These are phyloP conservation scores for Mus caroli DNA, from an alignment of 2,797 vertebrate genomes.

Conservation along the genomic window DNA sequence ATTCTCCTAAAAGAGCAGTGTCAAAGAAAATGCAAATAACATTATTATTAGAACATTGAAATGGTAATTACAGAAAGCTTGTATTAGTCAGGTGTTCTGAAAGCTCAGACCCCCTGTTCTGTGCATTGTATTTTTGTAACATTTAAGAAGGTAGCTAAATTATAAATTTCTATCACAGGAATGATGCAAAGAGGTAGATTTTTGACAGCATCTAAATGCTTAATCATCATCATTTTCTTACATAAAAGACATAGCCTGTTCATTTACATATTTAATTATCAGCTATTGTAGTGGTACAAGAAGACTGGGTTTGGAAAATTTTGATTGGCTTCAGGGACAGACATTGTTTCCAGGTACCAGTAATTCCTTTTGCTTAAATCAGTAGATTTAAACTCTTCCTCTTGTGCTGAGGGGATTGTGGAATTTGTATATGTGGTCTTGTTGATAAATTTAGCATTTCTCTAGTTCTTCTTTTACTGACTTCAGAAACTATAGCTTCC, in stretches of 20 bases:
- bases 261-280: constrained; percentile 3
- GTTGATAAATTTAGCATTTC: background rate
- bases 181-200: constrained; percentile 18
- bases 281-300: background rate
- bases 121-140: constrained; percentile 65
- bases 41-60: constrained; percentile 74
- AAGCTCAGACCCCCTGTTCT: constrained; percentile 49
- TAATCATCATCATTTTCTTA: constrained; percentile 20
- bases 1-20: constrained; percentile 47
- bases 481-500: background rate
- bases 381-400: background rate
- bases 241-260: background rate
- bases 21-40: constrained; percentile 74
- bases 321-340: background rate
- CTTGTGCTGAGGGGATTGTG: background rate
- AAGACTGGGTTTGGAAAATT: constrained; percentile 14
- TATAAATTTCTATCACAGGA: constrained; percentile 66
- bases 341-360: background rate
- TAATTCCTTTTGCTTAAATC: background rate
- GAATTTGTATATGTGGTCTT: background rate
- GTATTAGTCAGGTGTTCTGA: constrained; percentile 60
- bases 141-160: constrained; percentile 56
- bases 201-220: constrained; percentile 24
- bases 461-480: constrained; percentile 7
- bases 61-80: constrained; percentile 68